These are phyloP conservation scores for Nannobrachium achirus DNA, from an alignment of 2,113 vertebrate species.

Conservation along the genomic window DNA sequence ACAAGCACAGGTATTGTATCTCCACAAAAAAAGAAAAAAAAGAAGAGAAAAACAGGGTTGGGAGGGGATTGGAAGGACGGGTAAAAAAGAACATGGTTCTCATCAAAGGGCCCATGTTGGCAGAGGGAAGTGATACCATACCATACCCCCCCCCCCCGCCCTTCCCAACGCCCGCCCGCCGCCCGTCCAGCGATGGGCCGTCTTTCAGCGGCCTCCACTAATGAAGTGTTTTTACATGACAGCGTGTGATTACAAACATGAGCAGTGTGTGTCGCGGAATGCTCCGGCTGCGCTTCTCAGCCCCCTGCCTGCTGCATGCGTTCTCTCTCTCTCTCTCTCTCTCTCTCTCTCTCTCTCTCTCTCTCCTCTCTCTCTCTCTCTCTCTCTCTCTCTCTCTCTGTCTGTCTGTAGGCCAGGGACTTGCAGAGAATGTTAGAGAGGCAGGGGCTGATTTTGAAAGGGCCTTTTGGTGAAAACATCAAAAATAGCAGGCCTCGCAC, in stretches of 20 bases:
- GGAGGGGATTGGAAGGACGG: neutral
- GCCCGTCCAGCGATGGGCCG: neutral
- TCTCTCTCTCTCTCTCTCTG: too few relatives aligned
- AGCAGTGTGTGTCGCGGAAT: conserved; percentile 4
- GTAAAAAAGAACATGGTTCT: neutral
- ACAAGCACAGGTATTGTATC: conserved; percentile 47
- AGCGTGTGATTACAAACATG: conserved; percentile 26
- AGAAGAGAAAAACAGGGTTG: neutral
- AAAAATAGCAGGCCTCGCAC: too few relatives aligned
- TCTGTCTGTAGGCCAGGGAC: neutral
- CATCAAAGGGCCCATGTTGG: conserved; percentile 8
- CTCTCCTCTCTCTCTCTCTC: neutral
- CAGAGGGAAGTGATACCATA: conserved; percentile 20
- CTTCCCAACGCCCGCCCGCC: too few relatives aligned
- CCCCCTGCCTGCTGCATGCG: neutral
- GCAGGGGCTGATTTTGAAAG: too few relatives aligned
- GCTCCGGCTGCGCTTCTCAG: neutral
- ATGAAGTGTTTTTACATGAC: conserved; percentile 45
- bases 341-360: neutral
- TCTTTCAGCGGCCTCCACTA: conserved; percentile 50
- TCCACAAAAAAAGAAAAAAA: too few relatives aligned
- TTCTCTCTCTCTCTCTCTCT: neutral
- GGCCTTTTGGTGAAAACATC: too few relatives aligned
- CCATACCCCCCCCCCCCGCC: neutral
- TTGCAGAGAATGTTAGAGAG: neutral